Base-by-base conservation (phyloP, 2,888 invertebrate species). In the Tethea ocularis region DNA sequence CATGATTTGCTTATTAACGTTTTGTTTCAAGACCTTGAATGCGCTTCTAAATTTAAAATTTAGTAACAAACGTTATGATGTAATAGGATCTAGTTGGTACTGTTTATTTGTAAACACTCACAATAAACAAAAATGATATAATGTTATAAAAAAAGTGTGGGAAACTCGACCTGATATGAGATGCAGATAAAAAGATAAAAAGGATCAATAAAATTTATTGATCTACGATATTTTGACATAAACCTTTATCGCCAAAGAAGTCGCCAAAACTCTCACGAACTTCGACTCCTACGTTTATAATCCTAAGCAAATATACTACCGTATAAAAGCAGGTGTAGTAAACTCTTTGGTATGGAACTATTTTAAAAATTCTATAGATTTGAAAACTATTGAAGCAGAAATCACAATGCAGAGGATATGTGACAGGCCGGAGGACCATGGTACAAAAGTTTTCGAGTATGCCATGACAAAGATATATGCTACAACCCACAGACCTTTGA, bases 331-430 rank as follows among this genome's bases (percentile, higher is more conserved):
- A 91, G 91, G 90, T 91, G 91, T 74, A 82, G 63, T 78, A 77
- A 86, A 88, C 87, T 87, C 85, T 89, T 89, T 87, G 74, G 76
- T 73, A 82, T 75, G 77, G 78, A 77, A 82, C 72, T 46, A 71
- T 69, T 78, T 76, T 71, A 71, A 82, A 87, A 88, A 87, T 80
- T 76, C 78, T 79, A 86, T 85, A 80, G 81, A 80, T 77, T 54
- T 54, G 66, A 70, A 72, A 74, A 72, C 86, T 83, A 88, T 91
- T 87, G 84, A 89, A 84, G 80, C 77, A 74, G 81, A 81, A 81
- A 86, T 85, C 78, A 92, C 92, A 93, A 92, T 90, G 73, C 86
- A 79, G 79, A 90, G 91, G 89, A 89, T 89, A 91, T 92, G 90
- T 92, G 93, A 93, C 93, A 93, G 85, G 83, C 86, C 86, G 86